Conservation (phyloP, 2,113 vertebrate species). For the Macaca nemestrina region DNA sequence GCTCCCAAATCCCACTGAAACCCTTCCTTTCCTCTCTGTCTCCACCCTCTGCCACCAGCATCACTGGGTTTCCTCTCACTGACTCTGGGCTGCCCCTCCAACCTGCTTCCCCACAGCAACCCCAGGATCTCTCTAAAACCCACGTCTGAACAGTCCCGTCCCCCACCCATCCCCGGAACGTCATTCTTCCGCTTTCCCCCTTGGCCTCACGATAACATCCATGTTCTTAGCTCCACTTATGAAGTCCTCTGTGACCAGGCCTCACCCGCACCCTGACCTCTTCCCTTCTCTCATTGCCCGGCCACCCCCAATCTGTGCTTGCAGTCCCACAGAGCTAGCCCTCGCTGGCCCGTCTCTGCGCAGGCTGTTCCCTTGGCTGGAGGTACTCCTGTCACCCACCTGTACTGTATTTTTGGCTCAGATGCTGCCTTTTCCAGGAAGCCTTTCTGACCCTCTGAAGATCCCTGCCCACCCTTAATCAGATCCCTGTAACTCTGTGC, state of each 20-base stretch:
- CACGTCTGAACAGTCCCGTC: neutral
- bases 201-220: neutral
- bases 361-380: rapidly evolving
- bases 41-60: neutral
- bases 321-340: neutral
- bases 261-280: neutral
- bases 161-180: neutral
- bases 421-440: neutral
- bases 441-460: neutral
- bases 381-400: neutral
- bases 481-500: neutral
- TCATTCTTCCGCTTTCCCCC: too few relatives aligned
- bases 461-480: neutral
- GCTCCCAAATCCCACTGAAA: too few relatives aligned
- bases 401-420: neutral
- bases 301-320: neutral
- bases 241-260: neutral
- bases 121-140: neutral
- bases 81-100: neutral
- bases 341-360: neutral
- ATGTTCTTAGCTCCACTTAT: neutral
- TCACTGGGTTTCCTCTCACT: rapidly evolving
- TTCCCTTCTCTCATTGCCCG: neutral
- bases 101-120: neutral
- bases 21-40: neutral